phyloP scores from a whole-genome alignment of 2,888 invertebrate genomes.

The Notodonta dromedarius region DNA sequence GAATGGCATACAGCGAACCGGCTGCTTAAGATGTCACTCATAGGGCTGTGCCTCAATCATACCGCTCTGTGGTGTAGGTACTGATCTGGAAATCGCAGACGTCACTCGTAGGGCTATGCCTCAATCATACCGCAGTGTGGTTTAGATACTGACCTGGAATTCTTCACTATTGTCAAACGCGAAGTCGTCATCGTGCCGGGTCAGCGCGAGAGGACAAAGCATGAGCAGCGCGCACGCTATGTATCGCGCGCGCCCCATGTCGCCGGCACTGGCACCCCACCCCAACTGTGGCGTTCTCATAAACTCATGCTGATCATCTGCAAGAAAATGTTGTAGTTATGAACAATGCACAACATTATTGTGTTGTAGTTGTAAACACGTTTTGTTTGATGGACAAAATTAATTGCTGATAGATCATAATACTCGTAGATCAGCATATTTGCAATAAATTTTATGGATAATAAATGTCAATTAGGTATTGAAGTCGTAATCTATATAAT shows the following conservation, averaged over 20 bases:
- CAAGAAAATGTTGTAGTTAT: constrained; percentile 43
- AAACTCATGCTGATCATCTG: constrained; percentile 73
- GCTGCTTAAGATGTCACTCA: no score
- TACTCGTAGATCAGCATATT: no score
- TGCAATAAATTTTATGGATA: no score
- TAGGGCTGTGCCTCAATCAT: no score
- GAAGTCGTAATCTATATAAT: no score
- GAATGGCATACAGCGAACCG: no score
- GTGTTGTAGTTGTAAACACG: background rate
- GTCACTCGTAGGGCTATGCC: no score
- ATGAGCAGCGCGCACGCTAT: constrained; percentile 69
- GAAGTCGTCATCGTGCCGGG: constrained; percentile 79
- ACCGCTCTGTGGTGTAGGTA: constrained; percentile 1
- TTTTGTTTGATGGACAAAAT: background rate
- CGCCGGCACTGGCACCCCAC: constrained; percentile 23
- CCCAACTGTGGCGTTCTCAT: constrained; percentile 58
- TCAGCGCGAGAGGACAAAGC: constrained; percentile 73
- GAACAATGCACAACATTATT: constrained; percentile 13
- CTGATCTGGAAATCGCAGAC: constrained; percentile 68
- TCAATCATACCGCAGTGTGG: no score
- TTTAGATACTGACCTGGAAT: constrained; percentile 62
- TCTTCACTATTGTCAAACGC: constrained; percentile 80
- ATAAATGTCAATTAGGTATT: no score
- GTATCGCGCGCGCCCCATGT: constrained; percentile 66
- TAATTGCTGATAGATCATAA: no score